A percentile compares a stretch with the other conserved stretches of the same genome.
Conservation (phyloP, 2,888 invertebrate genomes). For the Neoitamus cyanurus region DNA sequence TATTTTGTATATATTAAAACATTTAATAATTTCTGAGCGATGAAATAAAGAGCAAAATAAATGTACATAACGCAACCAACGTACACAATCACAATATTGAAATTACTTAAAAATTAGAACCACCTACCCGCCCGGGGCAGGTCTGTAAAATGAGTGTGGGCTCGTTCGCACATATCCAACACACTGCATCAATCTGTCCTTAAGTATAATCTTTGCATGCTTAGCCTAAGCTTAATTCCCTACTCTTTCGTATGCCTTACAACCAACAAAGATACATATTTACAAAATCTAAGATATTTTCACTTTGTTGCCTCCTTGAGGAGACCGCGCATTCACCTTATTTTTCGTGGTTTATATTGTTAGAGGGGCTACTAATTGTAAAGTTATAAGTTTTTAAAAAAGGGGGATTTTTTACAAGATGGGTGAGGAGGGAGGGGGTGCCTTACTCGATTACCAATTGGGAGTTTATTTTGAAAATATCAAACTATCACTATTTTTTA, state of each 20-base stretch:
- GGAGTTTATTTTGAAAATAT: background rate
- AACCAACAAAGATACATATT: slow-evolving; percentile 1
- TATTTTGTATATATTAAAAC: slow-evolving; percentile 45
- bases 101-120: slow-evolving; percentile 40
- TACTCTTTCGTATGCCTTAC: background rate
- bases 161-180: background rate
- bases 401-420: background rate
- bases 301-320: background rate
- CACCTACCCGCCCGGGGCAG: background rate
- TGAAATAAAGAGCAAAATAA: slow-evolving; percentile 19
- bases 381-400: background rate
- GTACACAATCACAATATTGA: slow-evolving; percentile 45
- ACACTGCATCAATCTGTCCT: background rate
- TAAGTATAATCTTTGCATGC: background rate
- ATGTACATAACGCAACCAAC: slow-evolving; percentile 36
- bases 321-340: background rate
- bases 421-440: background rate
- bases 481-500: background rate
- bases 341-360: background rate
- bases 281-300: background rate
- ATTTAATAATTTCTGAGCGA: slow-evolving; percentile 38
- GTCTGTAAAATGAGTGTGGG: background rate
- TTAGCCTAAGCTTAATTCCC: background rate
- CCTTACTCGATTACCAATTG: too few species aligned
- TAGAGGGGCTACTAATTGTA: background rate